phyloP scores from a whole-genome alignment of 2,113 vertebrate genomes.

The Dipodomys stephensi region DNA sequence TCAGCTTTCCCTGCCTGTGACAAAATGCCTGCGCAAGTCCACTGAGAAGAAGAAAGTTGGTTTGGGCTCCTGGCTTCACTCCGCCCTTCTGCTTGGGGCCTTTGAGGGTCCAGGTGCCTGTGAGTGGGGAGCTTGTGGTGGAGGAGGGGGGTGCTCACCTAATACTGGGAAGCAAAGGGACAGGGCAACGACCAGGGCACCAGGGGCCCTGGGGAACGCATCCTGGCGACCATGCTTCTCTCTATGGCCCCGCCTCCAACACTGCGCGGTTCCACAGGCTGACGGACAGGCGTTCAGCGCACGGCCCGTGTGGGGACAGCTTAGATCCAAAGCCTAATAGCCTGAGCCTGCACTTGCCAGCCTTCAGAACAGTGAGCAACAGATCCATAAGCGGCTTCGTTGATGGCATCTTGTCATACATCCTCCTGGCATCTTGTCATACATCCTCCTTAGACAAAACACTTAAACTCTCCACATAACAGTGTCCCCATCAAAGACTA shows the following conservation, averaged over 20 bases:
- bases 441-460: not conserved
- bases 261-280: not conserved
- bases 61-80: not conserved
- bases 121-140: not conserved
- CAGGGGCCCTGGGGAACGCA: not conserved
- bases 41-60: not conserved
- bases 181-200: not conserved
- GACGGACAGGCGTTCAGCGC: no score
- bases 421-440: not conserved
- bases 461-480: not conserved
- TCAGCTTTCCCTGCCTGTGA: not conserved
- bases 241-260: not conserved
- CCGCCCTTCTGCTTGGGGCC: not conserved
- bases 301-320: not conserved
- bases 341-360: not conserved
- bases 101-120: not conserved
- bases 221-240: not conserved
- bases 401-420: not conserved
- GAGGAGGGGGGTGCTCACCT: not conserved
- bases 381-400: not conserved
- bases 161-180: not conserved
- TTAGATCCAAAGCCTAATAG: not conserved
- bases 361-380: not conserved
- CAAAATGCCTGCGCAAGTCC: not conserved
- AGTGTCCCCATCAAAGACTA: not conserved